Evolutionary conservation across 2,113 vertebrate genomes (phyloP), one percentile per base, ranked within the genome.

Genomic region (Neotoma lepida): DNA sequence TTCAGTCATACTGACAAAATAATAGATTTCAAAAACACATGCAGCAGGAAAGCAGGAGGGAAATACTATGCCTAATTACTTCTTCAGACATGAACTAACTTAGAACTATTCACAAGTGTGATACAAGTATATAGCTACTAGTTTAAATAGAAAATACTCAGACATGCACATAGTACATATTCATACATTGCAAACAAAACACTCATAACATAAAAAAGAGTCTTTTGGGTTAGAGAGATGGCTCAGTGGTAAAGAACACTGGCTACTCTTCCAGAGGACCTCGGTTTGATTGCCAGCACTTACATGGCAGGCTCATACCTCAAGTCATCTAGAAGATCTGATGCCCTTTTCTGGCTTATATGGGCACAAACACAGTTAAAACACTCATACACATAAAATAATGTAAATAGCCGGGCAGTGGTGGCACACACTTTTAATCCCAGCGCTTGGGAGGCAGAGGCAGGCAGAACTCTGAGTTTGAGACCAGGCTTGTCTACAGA

Each of bases 1-100:
- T 78, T 93, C 30, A 84, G 86, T 56, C 7, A 51, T 51, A 24
- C n/a, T 91, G 44, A 15, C 91, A 86, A 13, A 89, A 91, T 6
- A 89, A 93, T 1, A 88, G 56, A 94, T 76, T 96, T 58, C 17
- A 95, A 80, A 88, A 90, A 66, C 39, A 92, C 26, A 86, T 28
- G 46, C 56, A 18, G 81, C 24, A 95, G 9, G 2, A 61, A 89
- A 91, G 22, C 80, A n/a, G 18, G 10, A 51, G 18, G 17, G 17
- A 81, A 66, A 35, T 81, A 74, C 18, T 71, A 56, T 56, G 15
- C 26, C 82, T 78, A 82, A 77, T 63, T 82, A 91, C 66, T 96
- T 96, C 18, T 91, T 9, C 18, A 80, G 20, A 87, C n/a, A 86
- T 49, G 33, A 95, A 96, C 66, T 85, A 93, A 73, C 33, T 74